Evolutionary conservation across 2,797 vertebrate species (phyloP), one percentile per base, ranked within the genome.

Genomic region (Sorex maritimensis): DNA sequence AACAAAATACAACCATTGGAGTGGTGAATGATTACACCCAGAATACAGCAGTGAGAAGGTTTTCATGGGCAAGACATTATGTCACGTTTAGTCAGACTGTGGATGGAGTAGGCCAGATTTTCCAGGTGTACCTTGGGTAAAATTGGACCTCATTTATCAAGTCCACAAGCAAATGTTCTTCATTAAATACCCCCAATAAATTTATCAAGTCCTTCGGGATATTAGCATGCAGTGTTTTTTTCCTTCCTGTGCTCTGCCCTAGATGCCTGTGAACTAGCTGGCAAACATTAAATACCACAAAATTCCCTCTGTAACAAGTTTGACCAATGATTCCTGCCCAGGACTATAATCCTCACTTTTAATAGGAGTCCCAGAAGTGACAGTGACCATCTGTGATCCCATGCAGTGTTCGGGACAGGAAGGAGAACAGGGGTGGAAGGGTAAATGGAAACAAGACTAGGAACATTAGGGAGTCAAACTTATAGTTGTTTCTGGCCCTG

Each of bases 61-160:
- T 41, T 71, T 91, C 23, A 6, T 41, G 28, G 61, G 49, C 30
- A 80, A 23, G 46, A 73, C 73, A 81, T 58, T 21, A 69, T 38
- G 23, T 6, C 61, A 6, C n/a, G 9, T 58, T 41, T 72, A 85
- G 55, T 84, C 61, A 68, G 61, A 67, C 26, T 90, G 67, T 55
- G 8, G 78, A 17, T 86, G 21, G 46, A 13, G 12, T 84, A 75
- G 74, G 82, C 21, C 41, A 82, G 61, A 7, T 44, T 44, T 44
- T 44, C 41, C 41, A 44, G 41, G 41, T 5, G 41, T 44, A 44
- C 49, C 81, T 93, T 93, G 30, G 13, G 1, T 67, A 94, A 81
- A 46, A 17, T 38, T 88, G 44, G 15, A 38, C 7, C 63, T n/a
- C 41, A 75, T 85, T 94, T 90, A 38, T 92, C 55, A 91, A 81